Evolutionary conservation across 1,140 invertebrate species (phyloP).

Genomic region (Drosophila arawakana): DNA sequence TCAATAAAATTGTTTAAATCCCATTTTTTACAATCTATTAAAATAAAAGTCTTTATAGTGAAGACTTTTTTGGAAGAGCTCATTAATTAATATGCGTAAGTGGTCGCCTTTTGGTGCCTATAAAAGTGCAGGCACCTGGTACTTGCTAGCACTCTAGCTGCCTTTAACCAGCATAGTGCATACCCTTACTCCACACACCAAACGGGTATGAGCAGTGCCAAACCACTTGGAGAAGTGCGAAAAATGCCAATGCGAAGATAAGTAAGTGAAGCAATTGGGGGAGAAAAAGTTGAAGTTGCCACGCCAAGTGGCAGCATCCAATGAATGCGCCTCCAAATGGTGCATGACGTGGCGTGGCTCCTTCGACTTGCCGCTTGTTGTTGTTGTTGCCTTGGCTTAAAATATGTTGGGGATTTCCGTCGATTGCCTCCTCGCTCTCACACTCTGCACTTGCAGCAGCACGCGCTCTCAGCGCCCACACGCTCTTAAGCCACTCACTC

Average conservation of each 20-base stretch:
- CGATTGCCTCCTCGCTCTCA: not conserved
- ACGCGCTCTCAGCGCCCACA: not conserved
- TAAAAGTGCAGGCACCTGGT: too few relatives aligned
- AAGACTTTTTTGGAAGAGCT: too few relatives aligned
- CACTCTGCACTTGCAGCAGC: slow-evolving; percentile 10
- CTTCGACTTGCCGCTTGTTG: slow-evolving; percentile 17
- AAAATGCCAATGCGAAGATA: slow-evolving; percentile 38
- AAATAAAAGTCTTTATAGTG: too few relatives aligned
- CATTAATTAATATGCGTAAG: too few relatives aligned
- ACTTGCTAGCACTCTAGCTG: too few relatives aligned
- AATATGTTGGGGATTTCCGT: slow-evolving; percentile 52
- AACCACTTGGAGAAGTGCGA: slow-evolving; percentile 57
- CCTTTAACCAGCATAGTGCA: too few relatives aligned
- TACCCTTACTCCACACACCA: too few relatives aligned
- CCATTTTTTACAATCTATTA: too few relatives aligned
- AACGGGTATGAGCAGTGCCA: not conserved
- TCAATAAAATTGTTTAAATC: too few relatives aligned
- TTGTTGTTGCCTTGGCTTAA: slow-evolving; percentile 21
- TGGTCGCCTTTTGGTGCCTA: too few relatives aligned
- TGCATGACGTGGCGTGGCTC: slow-evolving; percentile 42
- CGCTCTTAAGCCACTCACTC: slow-evolving; percentile 7
- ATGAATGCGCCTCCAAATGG: slow-evolving; percentile 25
- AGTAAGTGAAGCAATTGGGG: slow-evolving; percentile 15
- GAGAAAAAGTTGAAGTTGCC: slow-evolving; percentile 5
- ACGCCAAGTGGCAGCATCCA: not conserved